Conservation (phyloP, 2,113 vertebrate genomes). For the Brachyistius frenatus region DNA sequence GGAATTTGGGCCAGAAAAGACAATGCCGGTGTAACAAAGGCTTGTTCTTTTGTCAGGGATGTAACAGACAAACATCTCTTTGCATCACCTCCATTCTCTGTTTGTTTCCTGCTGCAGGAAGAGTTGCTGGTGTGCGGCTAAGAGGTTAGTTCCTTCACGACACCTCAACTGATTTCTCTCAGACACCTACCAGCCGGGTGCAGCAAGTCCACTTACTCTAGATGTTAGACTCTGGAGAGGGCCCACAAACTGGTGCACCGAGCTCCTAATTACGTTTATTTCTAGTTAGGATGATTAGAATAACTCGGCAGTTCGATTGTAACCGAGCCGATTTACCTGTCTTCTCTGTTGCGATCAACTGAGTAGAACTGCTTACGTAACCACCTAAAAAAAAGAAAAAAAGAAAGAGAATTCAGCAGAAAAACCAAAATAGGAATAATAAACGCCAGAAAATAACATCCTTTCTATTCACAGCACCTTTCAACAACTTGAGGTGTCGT, state of each 20-base stretch:
- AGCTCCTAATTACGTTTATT: slow-evolving; percentile 20
- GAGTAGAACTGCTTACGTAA: slow-evolving; percentile 98
- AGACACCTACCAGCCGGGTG: slow-evolving; percentile 22
- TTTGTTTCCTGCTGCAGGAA: slow-evolving; percentile 82
- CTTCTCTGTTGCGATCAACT: slow-evolving; percentile 93
- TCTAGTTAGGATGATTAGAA: slow-evolving; percentile 28
- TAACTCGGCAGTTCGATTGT: slow-evolving; percentile 6
- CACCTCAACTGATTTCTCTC: slow-evolving; percentile 50
- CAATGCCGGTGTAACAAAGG: slow-evolving; percentile 59
- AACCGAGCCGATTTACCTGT: slow-evolving; percentile 85
- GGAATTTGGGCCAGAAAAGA: slow-evolving; percentile 48
- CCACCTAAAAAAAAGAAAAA: slow-evolving; percentile 86
- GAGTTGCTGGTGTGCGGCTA: slow-evolving; percentile 61
- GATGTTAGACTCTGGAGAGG: slow-evolving; percentile 2
- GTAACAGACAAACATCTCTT: slow-evolving; percentile 73
- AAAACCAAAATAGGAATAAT: not conserved
- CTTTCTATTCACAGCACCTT: not conserved
- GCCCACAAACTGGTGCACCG: slow-evolving; percentile 4
- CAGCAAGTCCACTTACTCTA: not conserved
- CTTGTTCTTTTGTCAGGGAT: slow-evolving; percentile 47
- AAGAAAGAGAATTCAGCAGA: not conserved
- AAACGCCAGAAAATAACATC: not conserved
- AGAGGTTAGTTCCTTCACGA: slow-evolving; percentile 68
- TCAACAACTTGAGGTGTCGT: not conserved
- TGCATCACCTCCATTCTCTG: slow-evolving; percentile 72